phyloP scores from a whole-genome alignment of 1,140 invertebrate genomes.

The Meloidogyne exigua region DNA sequence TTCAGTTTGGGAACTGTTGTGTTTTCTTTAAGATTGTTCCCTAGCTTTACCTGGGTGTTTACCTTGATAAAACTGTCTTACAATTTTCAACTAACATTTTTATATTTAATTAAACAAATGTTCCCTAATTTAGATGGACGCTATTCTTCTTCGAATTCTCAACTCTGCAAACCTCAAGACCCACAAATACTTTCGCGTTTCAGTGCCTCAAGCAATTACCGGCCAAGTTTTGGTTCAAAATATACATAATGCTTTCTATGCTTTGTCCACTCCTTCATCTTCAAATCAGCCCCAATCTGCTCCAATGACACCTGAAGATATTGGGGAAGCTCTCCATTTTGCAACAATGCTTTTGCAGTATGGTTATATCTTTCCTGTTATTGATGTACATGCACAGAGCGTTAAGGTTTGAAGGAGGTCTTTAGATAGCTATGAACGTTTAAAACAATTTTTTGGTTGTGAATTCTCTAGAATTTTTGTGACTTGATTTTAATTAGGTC shows the following conservation, averaged over 20 bases:
- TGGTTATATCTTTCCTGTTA: conserved; percentile 60
- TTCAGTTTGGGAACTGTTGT: no score
- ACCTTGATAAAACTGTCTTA: no score
- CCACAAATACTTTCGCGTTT: conserved; percentile 62
- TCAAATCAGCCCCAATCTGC: background rate
- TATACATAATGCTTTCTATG: conserved; percentile 49
- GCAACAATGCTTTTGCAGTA: conserved; percentile 60
- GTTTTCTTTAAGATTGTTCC: no score
- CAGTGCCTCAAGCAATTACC: conserved; percentile 62
- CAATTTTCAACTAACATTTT: no score
- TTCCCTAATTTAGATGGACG: conserved; percentile 51
- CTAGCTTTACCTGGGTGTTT: no score
- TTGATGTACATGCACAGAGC: conserved; percentile 46
- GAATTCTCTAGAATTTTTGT: no score
- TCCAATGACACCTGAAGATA: background rate
- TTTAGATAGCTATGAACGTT: no score
- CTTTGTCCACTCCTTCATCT: background rate
- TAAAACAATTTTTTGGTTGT: no score
- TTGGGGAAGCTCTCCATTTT: conserved; percentile 43
- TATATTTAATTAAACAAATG: conserved; percentile 4
- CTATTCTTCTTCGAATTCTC: conserved; percentile 41
- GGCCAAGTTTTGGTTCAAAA: conserved; percentile 56
- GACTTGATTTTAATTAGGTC: no score
- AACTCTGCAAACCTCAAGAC: conserved; percentile 53
- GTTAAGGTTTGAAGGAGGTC: conserved; percentile 47